These are phyloP conservation scores for Lophotriccus pileatus DNA, from an alignment of 2,797 vertebrate species.

Conservation along the genomic window DNA sequence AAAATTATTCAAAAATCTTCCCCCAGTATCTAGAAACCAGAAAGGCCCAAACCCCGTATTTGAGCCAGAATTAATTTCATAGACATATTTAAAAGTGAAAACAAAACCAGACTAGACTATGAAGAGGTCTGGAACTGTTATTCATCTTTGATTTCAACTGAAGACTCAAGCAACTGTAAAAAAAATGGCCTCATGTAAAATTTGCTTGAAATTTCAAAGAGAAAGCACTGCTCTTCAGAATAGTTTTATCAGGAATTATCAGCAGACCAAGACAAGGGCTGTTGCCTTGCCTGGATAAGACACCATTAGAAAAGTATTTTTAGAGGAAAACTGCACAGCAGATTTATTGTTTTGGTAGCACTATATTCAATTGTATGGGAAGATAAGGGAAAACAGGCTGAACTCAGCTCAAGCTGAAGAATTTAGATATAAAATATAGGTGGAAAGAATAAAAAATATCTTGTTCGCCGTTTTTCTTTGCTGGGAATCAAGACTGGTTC, in stretches of 20 bases:
- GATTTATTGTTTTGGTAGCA: constrained; percentile 43
- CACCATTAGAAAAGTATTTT: not conserved
- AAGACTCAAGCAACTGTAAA: not conserved
- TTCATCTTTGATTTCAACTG: not conserved
- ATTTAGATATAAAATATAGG: not conserved
- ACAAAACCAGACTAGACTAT: not conserved
- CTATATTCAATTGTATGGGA: constrained; percentile 31
- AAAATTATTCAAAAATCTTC: not conserved
- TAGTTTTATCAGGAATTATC: not conserved
- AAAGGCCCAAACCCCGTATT: not conserved
- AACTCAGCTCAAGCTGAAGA: not conserved
- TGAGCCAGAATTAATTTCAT: not conserved
- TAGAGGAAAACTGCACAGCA: constrained; percentile 9
- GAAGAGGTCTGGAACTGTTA: not conserved
- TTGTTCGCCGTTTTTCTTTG: not conserved
- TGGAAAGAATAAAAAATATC: not conserved
- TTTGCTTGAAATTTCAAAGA: not conserved
- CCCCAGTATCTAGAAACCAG: not conserved
- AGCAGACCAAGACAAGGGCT: not conserved
- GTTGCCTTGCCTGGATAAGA: not conserved
- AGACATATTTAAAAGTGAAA: not conserved
- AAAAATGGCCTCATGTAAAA: not conserved
- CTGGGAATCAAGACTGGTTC: not conserved
- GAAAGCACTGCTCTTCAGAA: not conserved
- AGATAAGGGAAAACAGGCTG: constrained; percentile 33